A percentile compares a stretch with the other conserved stretches of the same genome.
Conservation (phyloP, 2,888 invertebrate species). For the Melanostoma mellinum region DNA sequence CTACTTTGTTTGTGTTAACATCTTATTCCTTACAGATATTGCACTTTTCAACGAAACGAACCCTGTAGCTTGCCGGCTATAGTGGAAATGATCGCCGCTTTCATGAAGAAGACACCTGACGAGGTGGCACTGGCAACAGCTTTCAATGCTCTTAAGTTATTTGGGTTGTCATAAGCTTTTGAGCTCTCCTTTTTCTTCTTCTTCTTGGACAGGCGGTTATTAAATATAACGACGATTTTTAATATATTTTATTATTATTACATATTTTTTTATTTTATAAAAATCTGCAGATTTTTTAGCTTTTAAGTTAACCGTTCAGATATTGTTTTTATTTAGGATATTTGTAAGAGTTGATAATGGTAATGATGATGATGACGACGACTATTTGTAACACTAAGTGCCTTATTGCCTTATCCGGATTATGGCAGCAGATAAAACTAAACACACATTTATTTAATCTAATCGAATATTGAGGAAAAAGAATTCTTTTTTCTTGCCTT, state of each 20-base stretch:
- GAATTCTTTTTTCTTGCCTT: constrained; percentile 48
- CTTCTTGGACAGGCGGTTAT: constrained; percentile 50
- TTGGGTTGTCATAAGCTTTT: constrained; percentile 89
- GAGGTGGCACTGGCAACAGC: constrained; percentile 95
- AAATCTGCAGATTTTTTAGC: constrained; percentile 70
- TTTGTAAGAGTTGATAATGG: constrained; percentile 41
- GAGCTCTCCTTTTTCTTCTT: constrained; percentile 2
- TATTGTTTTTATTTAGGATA: constrained; percentile 43
- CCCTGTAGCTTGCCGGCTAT: constrained; percentile 96
- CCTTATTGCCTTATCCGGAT: constrained; percentile 72
- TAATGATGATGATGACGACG: not conserved
- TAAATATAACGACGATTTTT: constrained; percentile 58
- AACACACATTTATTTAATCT: constrained; percentile 4
- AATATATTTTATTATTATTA: constrained; percentile 28
- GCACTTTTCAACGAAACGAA: constrained; percentile 97
- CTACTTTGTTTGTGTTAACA: not conserved
- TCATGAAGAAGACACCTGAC: constrained; percentile 92
- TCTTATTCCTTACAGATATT: constrained; percentile 85
- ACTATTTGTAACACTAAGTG: constrained; percentile 61
- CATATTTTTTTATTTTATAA: constrained; percentile 31
- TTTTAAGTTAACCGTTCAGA: constrained; percentile 53
- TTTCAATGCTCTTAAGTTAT: constrained; percentile 94
- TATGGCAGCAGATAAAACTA: constrained; percentile 48
- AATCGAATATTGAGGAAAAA: constrained; percentile 42
- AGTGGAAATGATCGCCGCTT: constrained; percentile 96